Base-by-base conservation (phyloP, 2,797 vertebrate species). In the Pseudomugil gertrudae region DNA sequence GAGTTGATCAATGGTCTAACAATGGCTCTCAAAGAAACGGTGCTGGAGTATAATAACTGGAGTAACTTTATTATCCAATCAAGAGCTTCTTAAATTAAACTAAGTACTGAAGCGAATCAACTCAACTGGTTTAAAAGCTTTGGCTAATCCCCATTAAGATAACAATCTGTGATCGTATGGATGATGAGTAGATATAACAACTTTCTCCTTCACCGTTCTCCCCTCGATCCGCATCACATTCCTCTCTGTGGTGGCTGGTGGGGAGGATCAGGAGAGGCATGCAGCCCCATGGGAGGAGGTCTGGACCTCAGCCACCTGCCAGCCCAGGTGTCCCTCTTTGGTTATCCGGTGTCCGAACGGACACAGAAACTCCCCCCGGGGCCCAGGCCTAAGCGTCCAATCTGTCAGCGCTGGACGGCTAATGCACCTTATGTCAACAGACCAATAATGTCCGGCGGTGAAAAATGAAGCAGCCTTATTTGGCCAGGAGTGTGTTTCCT, bases 1-100 rank as follows among this genome's bases (percentile, higher is more conserved):
- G 90, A 92, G 89, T 91, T 92, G 92, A 94, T 93, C 90, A 90
- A 84, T 90, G 82, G 91, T 81, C 89, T 84, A 89, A 90, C 81
- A 80, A 84, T n/a, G n/a, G n/a, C 81, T 76, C 77, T 84, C 69
- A 76, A 23, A 57, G 45, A 72, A 61, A 65, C 40, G 59, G 69
- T 63, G 59, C 23, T 33, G 11, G 45, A 53, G 70, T 60, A 69
- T 45, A n/a, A n/a, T n/a, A 68, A 65, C 57, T 61, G 40, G 29
- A 51, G 53, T 85, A 81, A 87, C 75, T 83, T 82, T 78, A 88
- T 92, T 90, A 90, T 86, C 85, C 78, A 84, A 86, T 89, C 83
- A 87, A 79, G 81, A 76, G 71, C 66, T 68, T 72, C 74, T 83
- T 86, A 72, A 79, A 73, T 83, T 79, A 83, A 72, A 66, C 63